Conservation (phyloP, 2,113 vertebrate genomes). For the Trinectes maculatus region DNA sequence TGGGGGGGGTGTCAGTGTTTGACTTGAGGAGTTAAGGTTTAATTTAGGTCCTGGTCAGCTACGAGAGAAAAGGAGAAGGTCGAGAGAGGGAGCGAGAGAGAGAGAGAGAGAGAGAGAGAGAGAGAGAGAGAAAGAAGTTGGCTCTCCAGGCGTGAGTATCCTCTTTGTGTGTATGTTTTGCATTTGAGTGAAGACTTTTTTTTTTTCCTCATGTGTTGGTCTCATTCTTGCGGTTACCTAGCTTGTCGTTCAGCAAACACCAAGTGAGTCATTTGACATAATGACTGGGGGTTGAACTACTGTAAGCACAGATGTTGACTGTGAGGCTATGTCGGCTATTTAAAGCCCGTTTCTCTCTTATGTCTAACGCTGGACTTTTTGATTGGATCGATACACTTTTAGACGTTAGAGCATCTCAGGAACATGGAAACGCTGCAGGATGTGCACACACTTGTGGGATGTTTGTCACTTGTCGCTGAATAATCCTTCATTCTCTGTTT, state of each 20-base stretch:
- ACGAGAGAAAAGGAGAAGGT: constrained; percentile 54
- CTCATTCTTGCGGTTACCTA: constrained; percentile 31
- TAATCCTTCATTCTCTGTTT: background rate
- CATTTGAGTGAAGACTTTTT: constrained; percentile 6
- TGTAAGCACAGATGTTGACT: constrained; percentile 48
- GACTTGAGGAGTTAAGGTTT: constrained; percentile 80
- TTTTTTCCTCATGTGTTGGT: constrained; percentile 12
- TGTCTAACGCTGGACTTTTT: too few relatives aligned
- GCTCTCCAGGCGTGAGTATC: constrained; percentile 69
- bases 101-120: constrained; percentile 1
- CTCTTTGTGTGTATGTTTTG: constrained; percentile 15
- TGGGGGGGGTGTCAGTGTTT: constrained; percentile 74
- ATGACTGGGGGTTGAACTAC: constrained; percentile 54
- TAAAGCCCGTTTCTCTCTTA: constrained; percentile 4
- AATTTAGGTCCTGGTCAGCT: constrained; percentile 79
- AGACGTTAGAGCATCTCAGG: too few relatives aligned
- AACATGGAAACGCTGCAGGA: constrained; percentile 15
- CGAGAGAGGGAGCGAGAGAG: background rate
- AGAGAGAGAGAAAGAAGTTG: constrained; percentile 41
- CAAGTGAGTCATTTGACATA: constrained; percentile 54
- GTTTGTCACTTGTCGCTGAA: constrained; percentile 14
- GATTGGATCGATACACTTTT: too few relatives aligned
- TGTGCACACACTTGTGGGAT: constrained; percentile 21
- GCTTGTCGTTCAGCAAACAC: constrained; percentile 57
- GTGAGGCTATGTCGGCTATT: constrained; percentile 16